Evolutionary conservation across 2,113 vertebrate genomes (phyloP).

Genomic region (Astatoreochromis straeleni): DNA sequence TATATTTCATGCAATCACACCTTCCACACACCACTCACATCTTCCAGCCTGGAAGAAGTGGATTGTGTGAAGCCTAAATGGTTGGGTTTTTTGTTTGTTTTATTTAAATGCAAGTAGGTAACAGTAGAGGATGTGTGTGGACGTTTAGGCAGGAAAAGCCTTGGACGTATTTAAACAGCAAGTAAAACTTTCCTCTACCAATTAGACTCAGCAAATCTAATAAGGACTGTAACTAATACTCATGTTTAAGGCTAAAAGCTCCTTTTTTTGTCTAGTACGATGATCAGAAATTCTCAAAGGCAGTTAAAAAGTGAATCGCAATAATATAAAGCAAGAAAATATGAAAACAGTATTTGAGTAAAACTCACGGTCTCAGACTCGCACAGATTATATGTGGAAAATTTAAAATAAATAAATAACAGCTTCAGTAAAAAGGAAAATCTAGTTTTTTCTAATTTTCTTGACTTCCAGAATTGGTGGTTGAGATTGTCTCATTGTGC

Average conservation of each 20-base stretch:
- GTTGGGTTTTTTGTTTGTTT: neutral
- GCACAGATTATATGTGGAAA: accelerated
- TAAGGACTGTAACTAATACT: neutral
- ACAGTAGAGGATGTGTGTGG: neutral
- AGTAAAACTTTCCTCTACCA: neutral
- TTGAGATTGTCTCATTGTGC: neutral
- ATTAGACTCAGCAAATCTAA: neutral
- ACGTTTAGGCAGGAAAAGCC: neutral
- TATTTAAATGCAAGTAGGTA: neutral
- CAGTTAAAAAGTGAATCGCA: neutral
- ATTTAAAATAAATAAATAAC: accelerated
- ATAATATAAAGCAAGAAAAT: neutral
- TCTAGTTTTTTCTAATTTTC: neutral
- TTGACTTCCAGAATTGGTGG: neutral
- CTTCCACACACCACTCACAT: neutral
- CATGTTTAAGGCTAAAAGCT: neutral
- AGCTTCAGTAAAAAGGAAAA: neutral
- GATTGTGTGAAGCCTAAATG: neutral
- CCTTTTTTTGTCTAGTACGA: neutral
- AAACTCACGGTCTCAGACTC: neutral
- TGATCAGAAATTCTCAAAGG: neutral
- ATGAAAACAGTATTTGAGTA: neutral
- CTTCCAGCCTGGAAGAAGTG: neutral
- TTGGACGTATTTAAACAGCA: neutral
- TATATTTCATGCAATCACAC: neutral